phyloP scores from a whole-genome alignment of 2,888 invertebrate genomes.

The Scaptomyza flava region DNA sequence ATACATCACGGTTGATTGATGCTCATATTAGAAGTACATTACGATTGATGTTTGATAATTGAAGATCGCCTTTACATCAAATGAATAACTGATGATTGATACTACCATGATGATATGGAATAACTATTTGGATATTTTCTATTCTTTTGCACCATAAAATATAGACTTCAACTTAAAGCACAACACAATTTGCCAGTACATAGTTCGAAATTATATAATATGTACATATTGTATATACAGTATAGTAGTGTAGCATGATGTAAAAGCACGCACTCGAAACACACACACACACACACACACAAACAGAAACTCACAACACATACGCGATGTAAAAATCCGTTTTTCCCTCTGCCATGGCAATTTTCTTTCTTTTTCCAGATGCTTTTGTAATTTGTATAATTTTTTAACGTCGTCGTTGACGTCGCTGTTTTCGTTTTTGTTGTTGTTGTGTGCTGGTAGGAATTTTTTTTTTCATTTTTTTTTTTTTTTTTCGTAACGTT shows the following conservation, averaged over 20 bases:
- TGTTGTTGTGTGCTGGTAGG: conserved; percentile 36
- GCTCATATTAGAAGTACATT: too few relatives aligned
- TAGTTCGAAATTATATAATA: conserved; percentile 28
- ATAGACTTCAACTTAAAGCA: conserved; percentile 5
- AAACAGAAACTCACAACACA: conserved; percentile 4
- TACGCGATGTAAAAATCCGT: conserved; percentile 57
- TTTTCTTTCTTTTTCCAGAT: conserved; percentile 65
- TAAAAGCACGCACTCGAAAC: conserved; percentile 29
- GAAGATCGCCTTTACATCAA: too few relatives aligned
- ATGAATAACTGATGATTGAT: background rate
- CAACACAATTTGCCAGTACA: conserved; percentile 7
- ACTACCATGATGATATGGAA: background rate
- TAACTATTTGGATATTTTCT: background rate
- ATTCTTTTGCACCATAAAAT: background rate
- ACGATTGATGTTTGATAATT: too few relatives aligned
- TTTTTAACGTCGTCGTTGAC: conserved; percentile 71
- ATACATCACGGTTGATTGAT: too few relatives aligned
- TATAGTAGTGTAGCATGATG: conserved; percentile 9
- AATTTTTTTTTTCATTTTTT: conserved; percentile 41
- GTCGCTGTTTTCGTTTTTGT: conserved; percentile 18
- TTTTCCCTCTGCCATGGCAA: conserved; percentile 60
- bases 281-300: conserved; percentile 8
- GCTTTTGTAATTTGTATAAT: conserved; percentile 76
- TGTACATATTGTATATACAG: too few relatives aligned
- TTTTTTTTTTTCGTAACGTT: conserved; percentile 51